Evolutionary conservation across 1,140 invertebrate species (phyloP).

Genomic region (Lordiphosa stackelbergi): DNA sequence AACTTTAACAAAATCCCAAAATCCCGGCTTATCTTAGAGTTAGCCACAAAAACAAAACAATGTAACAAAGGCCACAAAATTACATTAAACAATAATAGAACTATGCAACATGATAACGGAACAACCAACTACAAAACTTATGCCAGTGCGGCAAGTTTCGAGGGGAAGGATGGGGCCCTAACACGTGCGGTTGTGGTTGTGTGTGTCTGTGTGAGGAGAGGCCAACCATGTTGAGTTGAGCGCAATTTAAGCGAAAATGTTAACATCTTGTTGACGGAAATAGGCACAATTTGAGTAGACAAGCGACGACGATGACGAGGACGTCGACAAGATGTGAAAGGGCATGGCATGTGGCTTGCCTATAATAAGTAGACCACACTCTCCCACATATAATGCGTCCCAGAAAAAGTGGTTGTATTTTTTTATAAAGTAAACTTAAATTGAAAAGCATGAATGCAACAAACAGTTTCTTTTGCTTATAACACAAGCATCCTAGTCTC

Average conservation of each 20-base stretch:
- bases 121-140: constrained; percentile 38
- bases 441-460: too few relatives aligned
- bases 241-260: constrained; percentile 69
- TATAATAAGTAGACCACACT: too few relatives aligned
- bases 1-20: constrained; percentile 1
- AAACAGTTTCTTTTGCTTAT: too few relatives aligned
- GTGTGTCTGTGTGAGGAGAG: constrained; percentile 3
- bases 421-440: too few relatives aligned
- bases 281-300: constrained; percentile 65
- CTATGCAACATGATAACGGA: constrained; percentile 14
- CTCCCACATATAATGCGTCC: too few relatives aligned
- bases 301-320: constrained; percentile 45
- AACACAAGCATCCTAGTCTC: too few relatives aligned
- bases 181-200: constrained; percentile 5
- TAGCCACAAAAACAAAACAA: constrained; percentile 9
- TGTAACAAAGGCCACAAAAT: constrained; percentile 33
- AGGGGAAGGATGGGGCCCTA: not conserved
- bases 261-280: constrained; percentile 74
- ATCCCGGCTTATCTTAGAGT: too few relatives aligned
- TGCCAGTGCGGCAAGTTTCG: constrained; percentile 1
- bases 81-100: constrained; percentile 60
- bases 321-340: constrained; percentile 27
- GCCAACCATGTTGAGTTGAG: constrained; percentile 23
- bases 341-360: constrained; percentile 24
- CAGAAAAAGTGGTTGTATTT: too few relatives aligned